These are phyloP conservation scores for Haplochromis vanheusdeni DNA, from an alignment of 2,113 vertebrate species.

Conservation along the genomic window DNA sequence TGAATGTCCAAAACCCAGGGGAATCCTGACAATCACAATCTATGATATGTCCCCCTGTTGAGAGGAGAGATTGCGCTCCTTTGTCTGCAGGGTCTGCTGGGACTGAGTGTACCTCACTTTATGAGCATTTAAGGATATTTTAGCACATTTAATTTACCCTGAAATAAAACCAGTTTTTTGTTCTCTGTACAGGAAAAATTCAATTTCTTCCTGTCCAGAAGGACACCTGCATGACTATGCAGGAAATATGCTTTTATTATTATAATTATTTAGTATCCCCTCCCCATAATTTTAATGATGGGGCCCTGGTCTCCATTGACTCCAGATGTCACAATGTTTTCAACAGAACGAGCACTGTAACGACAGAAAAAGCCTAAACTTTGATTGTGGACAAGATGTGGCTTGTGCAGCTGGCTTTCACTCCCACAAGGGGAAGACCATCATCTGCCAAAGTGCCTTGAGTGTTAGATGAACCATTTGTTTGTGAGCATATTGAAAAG, in stretches of 20 bases:
- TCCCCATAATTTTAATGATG: slow-evolving; percentile 21
- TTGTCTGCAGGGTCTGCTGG: slow-evolving; percentile 39
- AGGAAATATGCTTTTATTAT: background rate
- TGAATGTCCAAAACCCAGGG: slow-evolving; percentile 37
- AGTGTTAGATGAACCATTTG: slow-evolving; percentile 48
- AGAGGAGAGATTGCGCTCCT: slow-evolving; percentile 14
- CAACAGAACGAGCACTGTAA: slow-evolving; percentile 26
- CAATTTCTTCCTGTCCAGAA: background rate
- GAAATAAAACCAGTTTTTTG: background rate
- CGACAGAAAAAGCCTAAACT: slow-evolving; percentile 19
- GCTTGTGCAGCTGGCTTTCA: slow-evolving; percentile 49
- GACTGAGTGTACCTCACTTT: slow-evolving; percentile 8
- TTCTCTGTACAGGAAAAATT: background rate
- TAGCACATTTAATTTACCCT: slow-evolving; percentile 12
- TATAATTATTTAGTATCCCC: background rate
- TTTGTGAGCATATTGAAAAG: slow-evolving; percentile 51
- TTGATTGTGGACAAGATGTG: slow-evolving; percentile 45
- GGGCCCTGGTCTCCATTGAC: slow-evolving; percentile 24
- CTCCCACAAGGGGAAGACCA: slow-evolving; percentile 20
- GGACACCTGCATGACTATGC: background rate
- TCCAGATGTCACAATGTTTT: slow-evolving; percentile 58
- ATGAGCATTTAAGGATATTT: slow-evolving; percentile 31
- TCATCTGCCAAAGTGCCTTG: slow-evolving; percentile 40
- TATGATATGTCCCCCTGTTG: slow-evolving; percentile 29
- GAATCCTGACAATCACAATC: slow-evolving; percentile 28